Conservation (phyloP, 1,140 invertebrate genomes). For the Frieseomelitta varia region DNA sequence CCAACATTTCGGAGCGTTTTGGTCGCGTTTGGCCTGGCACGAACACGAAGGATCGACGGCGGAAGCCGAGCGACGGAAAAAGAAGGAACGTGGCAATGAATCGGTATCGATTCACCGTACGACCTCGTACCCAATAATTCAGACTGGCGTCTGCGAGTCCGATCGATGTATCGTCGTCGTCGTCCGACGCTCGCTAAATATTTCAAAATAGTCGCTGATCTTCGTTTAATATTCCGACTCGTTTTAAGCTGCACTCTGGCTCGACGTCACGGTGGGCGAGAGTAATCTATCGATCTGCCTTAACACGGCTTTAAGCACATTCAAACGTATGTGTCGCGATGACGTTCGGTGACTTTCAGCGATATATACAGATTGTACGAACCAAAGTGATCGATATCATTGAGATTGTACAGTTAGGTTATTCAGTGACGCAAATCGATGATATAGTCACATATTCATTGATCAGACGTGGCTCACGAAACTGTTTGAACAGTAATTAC, state of each 20-base stretch:
- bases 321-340: neutral
- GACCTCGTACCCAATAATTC: conserved; percentile 42
- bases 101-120: conserved; percentile 9
- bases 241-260: neutral
- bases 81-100: conserved; percentile 1
- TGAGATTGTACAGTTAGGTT: too few species aligned
- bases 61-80: too few species aligned
- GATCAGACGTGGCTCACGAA: neutral
- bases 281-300: neutral
- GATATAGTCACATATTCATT: neutral
- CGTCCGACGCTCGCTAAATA: conserved; percentile 35
- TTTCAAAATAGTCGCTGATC: conserved; percentile 35
- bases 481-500: too few species aligned
- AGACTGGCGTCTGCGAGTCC: neutral
- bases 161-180: conserved; percentile 36
- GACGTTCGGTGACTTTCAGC: neutral
- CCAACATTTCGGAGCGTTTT: neutral
- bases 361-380: too few species aligned
- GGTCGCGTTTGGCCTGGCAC: neutral
- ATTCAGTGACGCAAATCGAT: too few species aligned
- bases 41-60: too few species aligned
- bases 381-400: too few species aligned
- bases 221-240: conserved; percentile 20
- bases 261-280: neutral
- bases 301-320: neutral